Conservation (phyloP, 2,113 vertebrate genomes). For the Macquaria australasica region DNA sequence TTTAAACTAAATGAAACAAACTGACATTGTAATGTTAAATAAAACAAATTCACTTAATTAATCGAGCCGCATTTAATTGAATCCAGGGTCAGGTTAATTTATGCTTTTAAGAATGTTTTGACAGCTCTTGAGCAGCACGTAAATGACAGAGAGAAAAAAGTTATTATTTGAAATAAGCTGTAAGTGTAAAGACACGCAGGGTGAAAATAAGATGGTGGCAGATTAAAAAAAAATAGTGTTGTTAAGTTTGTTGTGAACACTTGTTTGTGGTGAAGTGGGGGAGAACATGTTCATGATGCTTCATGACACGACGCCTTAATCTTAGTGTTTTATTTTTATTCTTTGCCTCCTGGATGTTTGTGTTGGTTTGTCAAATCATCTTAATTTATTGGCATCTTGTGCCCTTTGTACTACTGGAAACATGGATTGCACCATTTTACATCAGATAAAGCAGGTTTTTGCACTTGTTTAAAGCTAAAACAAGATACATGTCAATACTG, state of each 20-base stretch:
- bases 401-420: not conserved
- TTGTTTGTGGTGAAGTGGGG: not conserved
- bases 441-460: not conserved
- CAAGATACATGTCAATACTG: not conserved
- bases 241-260: not conserved
- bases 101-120: not conserved
- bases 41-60: slow-evolving; percentile 4
- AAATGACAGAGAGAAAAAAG: not conserved
- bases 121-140: not conserved
- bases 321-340: not conserved
- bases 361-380: not conserved
- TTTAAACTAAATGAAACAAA: slow-evolving; percentile 28
- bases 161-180: not conserved
- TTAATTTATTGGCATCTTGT: not conserved
- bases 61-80: not conserved
- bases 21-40: not conserved
- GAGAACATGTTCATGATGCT: no score
- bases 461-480: not conserved
- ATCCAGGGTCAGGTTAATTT: not conserved
- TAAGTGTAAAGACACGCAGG: not conserved
- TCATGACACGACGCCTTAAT: no score
- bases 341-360: not conserved
- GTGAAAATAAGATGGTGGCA: not conserved
- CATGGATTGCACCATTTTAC: no score
- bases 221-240: not conserved